Conservation (phyloP, 2,113 vertebrate species). For the Ophthalmotilapia sp. region DNA sequence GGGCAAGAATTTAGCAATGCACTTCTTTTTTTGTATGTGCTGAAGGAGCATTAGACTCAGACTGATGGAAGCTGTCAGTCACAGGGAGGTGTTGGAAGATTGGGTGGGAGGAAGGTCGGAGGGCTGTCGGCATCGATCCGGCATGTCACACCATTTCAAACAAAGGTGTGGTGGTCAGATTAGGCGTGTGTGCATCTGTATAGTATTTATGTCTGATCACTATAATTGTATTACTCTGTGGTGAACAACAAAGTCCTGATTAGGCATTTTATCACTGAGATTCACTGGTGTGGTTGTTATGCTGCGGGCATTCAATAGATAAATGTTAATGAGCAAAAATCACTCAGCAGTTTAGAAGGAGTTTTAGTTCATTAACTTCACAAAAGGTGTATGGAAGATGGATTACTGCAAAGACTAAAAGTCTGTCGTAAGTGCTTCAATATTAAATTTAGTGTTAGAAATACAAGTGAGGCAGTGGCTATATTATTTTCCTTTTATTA, state of each 20-base stretch:
- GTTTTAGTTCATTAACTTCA: neutral
- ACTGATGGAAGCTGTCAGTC: slow-evolving; percentile 43
- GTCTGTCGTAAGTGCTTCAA: neutral
- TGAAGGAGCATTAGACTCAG: neutral
- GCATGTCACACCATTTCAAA: slow-evolving; percentile 7
- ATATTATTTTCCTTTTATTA: neutral
- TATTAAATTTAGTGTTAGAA: neutral
- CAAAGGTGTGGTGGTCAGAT: neutral
- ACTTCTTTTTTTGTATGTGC: neutral
- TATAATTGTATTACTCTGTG: neutral
- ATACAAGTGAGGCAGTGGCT: neutral
- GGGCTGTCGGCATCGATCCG: slow-evolving; percentile 19
- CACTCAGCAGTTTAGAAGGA: neutral
- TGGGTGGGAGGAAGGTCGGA: neutral
- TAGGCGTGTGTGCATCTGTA: neutral
- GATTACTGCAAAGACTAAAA: neutral
- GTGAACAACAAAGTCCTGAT: neutral
- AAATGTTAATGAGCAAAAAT: neutral
- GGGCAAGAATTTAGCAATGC: neutral
- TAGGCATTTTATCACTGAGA: neutral
- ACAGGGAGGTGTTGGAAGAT: slow-evolving; percentile 6
- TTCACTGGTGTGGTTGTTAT: neutral
- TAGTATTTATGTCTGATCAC: neutral
- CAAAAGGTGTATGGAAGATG: neutral
- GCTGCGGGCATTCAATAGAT: neutral